phyloP scores from a whole-genome alignment of 2,797 vertebrate species.

The Anguilla obscura region DNA sequence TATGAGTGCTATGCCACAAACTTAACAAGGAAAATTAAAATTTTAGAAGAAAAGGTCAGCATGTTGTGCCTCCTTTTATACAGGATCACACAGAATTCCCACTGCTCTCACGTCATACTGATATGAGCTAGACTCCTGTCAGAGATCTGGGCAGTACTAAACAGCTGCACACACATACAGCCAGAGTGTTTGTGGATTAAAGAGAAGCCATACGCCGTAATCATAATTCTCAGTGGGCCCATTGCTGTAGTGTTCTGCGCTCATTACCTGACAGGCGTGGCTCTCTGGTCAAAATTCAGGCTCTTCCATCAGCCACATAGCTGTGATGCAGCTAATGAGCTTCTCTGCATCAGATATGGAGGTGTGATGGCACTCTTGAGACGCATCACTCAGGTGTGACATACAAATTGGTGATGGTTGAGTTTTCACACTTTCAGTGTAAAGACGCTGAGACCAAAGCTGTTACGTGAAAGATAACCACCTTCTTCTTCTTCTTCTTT shows the following conservation, averaged over 20 bases:
- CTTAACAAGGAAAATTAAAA: neutral
- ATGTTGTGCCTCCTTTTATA: no score
- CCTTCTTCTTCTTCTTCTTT: neutral
- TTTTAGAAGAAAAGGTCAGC: no score
- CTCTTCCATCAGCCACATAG: neutral
- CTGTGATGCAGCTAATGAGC: neutral
- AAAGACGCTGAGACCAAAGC: neutral
- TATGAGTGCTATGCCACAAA: no score
- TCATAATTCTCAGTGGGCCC: neutral
- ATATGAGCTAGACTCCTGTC: neutral
- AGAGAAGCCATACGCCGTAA: neutral
- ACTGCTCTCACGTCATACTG: neutral
- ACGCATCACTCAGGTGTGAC: neutral
- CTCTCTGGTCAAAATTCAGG: neutral
- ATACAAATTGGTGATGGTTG: neutral
- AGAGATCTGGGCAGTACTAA: neutral
- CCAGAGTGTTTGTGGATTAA: neutral
- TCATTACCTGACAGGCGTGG: slow-evolving; percentile 8
- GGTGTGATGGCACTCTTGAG: neutral
- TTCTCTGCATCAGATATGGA: neutral
- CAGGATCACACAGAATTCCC: neutral
- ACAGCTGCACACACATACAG: neutral
- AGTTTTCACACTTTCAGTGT: neutral
- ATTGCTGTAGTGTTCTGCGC: neutral
- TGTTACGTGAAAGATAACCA: neutral